Evolutionary conservation across 2,797 vertebrate species (phyloP).

Genomic region (Cryptoblepharus egeriae): DNA sequence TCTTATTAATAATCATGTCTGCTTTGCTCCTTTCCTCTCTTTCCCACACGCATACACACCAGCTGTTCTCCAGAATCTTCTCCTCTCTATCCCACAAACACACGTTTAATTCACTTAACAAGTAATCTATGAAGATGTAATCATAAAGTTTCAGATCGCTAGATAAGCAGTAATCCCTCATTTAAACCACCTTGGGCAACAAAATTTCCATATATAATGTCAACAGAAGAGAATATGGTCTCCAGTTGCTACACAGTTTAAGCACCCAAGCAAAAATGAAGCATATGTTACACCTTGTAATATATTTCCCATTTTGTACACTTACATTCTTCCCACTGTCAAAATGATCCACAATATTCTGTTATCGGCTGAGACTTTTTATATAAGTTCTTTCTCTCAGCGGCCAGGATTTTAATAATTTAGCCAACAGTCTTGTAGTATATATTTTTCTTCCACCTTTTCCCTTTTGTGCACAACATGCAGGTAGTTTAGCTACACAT

Average conservation of each 20-base stretch:
- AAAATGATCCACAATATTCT: slow-evolving; percentile 63
- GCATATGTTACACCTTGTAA: slow-evolving; percentile 76
- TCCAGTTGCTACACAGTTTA: slow-evolving; percentile 70
- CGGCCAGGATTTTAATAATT: slow-evolving; percentile 70
- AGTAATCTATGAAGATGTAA: slow-evolving; percentile 41
- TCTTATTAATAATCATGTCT: not conserved
- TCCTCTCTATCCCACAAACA: not conserved
- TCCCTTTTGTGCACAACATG: slow-evolving; percentile 47
- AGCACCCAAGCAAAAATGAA: slow-evolving; percentile 75
- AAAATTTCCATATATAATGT: slow-evolving; percentile 68
- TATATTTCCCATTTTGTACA: slow-evolving; percentile 67
- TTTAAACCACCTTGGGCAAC: slow-evolving; percentile 51
- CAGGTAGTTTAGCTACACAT: slow-evolving; percentile 51
- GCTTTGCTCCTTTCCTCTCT: not conserved
- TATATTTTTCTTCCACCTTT: slow-evolving; percentile 65
- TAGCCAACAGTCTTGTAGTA: slow-evolving; percentile 63
- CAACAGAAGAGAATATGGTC: slow-evolving; percentile 59
- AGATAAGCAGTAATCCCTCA: slow-evolving; percentile 43
- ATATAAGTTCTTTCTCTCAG: slow-evolving; percentile 68
- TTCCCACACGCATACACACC: not conserved
- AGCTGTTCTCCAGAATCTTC: not conserved
- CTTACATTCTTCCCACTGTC: slow-evolving; percentile 74
- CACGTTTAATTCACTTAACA: slow-evolving; percentile 35
- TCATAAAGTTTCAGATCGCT: slow-evolving; percentile 40
- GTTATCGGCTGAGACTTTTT: slow-evolving; percentile 66